These are phyloP conservation scores for Rhyacophila evoluta DNA, from an alignment of 2,888 invertebrate species.

Conservation along the genomic window DNA sequence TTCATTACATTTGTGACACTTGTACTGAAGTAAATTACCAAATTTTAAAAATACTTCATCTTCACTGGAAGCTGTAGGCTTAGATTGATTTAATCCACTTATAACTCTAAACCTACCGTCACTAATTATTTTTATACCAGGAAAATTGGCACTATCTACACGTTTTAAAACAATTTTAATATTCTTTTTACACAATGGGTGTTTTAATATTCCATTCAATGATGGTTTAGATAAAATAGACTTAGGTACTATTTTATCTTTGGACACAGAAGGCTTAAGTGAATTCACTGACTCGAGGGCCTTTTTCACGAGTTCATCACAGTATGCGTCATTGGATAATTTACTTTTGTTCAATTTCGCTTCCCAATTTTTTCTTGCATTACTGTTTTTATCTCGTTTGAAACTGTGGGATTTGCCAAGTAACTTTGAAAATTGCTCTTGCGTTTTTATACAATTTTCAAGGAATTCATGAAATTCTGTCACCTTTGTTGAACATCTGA, in stretches of 20 bases:
- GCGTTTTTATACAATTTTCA: constrained; percentile 65
- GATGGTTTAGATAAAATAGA: neutral
- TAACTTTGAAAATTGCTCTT: constrained; percentile 59
- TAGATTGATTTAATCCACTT: neutral
- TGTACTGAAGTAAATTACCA: neutral
- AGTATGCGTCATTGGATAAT: constrained; percentile 67
- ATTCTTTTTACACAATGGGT: constrained; percentile 8
- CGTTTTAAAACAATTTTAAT: constrained; percentile 26
- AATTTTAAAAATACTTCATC: neutral
- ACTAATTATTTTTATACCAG: constrained; percentile 33
- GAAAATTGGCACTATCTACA: constrained; percentile 25
- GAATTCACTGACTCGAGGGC: constrained; percentile 61
- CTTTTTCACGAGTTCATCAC: constrained; percentile 66
- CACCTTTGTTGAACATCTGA: constrained; percentile 68
- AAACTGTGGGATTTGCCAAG: constrained; percentile 57
- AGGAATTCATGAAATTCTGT: constrained; percentile 68
- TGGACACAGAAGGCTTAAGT: neutral
- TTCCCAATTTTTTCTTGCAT: constrained; percentile 63
- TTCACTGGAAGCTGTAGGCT: neutral
- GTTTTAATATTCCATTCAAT: neutral
- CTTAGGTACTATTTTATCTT: neutral
- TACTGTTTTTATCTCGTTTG: constrained; percentile 52
- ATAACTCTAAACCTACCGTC: constrained; percentile 23
- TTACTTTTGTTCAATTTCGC: constrained; percentile 64
- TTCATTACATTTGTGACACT: neutral